Percentiles rank a stretch among this genome's conserved stretches.
phyloP scores from a whole-genome alignment of 2,113 vertebrate genomes.

The Xenus cinereus region DNA sequence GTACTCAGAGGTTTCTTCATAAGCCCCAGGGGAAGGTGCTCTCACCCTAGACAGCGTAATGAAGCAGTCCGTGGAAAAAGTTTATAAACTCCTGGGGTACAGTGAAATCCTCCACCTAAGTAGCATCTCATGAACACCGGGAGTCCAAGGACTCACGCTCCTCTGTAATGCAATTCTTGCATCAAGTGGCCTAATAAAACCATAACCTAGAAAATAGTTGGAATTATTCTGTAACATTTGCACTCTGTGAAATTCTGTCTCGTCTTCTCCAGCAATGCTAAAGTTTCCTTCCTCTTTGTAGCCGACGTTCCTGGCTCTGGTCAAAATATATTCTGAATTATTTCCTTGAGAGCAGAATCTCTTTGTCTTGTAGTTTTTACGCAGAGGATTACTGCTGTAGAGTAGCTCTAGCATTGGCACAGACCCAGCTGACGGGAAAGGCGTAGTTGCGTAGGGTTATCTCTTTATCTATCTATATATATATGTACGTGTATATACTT shows the following conservation, averaged over 20 bases:
- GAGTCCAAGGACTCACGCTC: not conserved
- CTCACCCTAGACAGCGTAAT: not conserved
- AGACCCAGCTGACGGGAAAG: not conserved
- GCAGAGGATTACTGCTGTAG: not conserved
- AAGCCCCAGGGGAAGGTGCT: not conserved
- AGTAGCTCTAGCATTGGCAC: not conserved
- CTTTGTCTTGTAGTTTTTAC: not conserved
- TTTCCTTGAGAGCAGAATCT: not conserved
- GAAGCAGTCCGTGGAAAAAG: not conserved
- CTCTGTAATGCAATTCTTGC: not conserved
- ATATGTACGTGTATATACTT: slow-evolving; percentile 59
- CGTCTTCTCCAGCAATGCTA: not conserved
- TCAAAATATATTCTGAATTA: not conserved
- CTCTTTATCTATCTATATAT: not conserved
- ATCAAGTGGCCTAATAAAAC: not conserved
- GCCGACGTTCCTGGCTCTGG: not conserved
- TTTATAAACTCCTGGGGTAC: not conserved
- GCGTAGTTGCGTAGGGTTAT: not conserved
- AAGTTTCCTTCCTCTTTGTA: not conserved
- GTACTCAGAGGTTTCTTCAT: not conserved
- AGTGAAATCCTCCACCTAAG: not conserved
- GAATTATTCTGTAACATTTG: not conserved
- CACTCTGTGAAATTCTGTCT: not conserved
- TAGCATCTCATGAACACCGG: not conserved
- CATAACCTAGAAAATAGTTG: not conserved